Percentiles rank a stretch among this genome's conserved stretches.
phyloP scores from a whole-genome alignment of 2,888 invertebrate species.

The Escarpia spicata region DNA sequence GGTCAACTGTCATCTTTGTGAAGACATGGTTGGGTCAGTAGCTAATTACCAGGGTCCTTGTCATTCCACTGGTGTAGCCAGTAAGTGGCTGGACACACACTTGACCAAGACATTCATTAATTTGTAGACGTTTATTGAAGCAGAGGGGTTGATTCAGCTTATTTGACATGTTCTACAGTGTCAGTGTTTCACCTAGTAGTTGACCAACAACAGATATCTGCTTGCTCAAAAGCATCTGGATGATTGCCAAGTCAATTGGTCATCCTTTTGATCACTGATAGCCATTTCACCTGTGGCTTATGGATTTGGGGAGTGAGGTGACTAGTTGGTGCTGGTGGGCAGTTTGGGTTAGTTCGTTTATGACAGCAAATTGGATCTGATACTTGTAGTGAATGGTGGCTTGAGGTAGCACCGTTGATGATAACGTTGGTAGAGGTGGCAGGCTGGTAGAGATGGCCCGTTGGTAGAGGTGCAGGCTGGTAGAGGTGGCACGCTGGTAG shows the following conservation, averaged over 20 bases:
- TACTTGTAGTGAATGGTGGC: background rate
- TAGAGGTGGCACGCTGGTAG: no score
- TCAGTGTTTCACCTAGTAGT: background rate
- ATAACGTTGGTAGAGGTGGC: background rate
- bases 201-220: background rate
- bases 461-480: no score
- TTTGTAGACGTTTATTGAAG: background rate
- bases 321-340: background rate
- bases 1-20: background rate
- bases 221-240: background rate
- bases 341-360: background rate
- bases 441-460: no score
- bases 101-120: background rate
- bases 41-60: background rate
- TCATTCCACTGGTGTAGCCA: background rate
- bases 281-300: constrained; percentile 5
- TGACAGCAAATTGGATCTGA: background rate
- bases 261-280: background rate
- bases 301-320: background rate
- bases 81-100: background rate
- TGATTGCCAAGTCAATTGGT: background rate
- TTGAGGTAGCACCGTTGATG: background rate
- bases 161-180: background rate
- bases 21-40: background rate
- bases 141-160: background rate